Percentiles rank a stretch among this genome's conserved stretches.
Conservation (phyloP, 2,113 vertebrate species). For the Zosterops borbonicus region DNA sequence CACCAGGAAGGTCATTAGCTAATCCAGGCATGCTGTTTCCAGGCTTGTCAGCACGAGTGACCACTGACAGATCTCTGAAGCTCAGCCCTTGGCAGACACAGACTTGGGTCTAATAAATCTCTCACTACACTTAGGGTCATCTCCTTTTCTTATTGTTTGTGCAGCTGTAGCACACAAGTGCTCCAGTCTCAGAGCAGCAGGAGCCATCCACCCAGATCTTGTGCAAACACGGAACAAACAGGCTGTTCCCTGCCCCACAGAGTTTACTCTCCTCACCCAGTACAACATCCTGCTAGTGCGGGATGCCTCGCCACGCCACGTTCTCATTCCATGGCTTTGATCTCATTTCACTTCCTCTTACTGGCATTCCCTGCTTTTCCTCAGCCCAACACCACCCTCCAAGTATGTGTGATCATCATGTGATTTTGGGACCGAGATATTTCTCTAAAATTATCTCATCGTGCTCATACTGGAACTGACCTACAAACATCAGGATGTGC, state of each 20-base stretch:
- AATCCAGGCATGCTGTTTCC: not conserved
- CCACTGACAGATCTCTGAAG: not conserved
- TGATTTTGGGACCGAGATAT: rapidly evolving
- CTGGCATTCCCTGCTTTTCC: not conserved
- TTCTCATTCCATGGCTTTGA: not conserved
- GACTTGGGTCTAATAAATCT: not conserved
- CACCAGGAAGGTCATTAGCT: not conserved
- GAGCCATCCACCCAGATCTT: not conserved
- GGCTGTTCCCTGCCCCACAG: not conserved
- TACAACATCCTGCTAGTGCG: not conserved
- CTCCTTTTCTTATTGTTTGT: not conserved
- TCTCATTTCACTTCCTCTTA: not conserved
- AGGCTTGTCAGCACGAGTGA: not conserved
- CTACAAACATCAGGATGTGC: not conserved
- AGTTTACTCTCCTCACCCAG: not conserved
- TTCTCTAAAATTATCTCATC: not conserved
- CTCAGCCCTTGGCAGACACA: not conserved
- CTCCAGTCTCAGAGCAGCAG: not conserved
- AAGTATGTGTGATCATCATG: not conserved
- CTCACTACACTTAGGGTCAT: not conserved
- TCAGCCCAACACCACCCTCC: rapidly evolving
- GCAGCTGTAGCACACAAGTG: not conserved
- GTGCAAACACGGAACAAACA: not conserved
- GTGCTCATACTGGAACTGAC: not conserved
- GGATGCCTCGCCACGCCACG: not conserved